Conservation (phyloP, 2,888 invertebrate species). For the Beris chalybata region DNA sequence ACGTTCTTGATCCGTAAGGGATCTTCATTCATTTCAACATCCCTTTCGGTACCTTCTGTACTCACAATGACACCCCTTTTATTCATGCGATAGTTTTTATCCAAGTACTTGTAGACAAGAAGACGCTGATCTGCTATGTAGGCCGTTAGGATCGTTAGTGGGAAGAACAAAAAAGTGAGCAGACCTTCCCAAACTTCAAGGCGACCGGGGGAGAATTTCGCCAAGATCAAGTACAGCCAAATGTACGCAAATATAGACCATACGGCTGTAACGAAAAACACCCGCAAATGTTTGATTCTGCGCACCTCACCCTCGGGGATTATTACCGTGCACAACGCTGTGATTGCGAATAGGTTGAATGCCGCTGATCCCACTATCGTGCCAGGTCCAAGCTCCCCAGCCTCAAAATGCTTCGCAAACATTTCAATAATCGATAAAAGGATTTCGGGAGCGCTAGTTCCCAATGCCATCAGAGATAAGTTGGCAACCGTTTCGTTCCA, state of each 20-base stretch:
- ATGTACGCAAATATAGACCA: slow-evolving; percentile 97
- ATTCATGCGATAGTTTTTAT: slow-evolving; percentile 82
- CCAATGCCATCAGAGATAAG: slow-evolving; percentile 92
- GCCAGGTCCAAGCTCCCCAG: slow-evolving; percentile 91
- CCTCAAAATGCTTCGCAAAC: slow-evolving; percentile 84
- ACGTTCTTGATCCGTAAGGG: slow-evolving; percentile 60
- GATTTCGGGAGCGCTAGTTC: slow-evolving; percentile 95
- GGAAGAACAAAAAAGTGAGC: slow-evolving; percentile 90
- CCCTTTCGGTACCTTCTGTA: slow-evolving; percentile 69
- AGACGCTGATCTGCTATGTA: slow-evolving; percentile 87
- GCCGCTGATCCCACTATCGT: slow-evolving; percentile 96
- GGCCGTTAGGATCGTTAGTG: slow-evolving; percentile 89
- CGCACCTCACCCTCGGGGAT: slow-evolving; percentile 84
- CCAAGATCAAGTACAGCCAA: slow-evolving; percentile 91
- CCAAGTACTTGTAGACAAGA: slow-evolving; percentile 75
- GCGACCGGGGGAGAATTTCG: slow-evolving; percentile 75
- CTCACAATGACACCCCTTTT: slow-evolving; percentile 82
- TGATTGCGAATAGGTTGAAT: slow-evolving; percentile 93
- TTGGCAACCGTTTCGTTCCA: slow-evolving; percentile 98
- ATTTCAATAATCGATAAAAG: slow-evolving; percentile 92
- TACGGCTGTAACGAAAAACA: slow-evolving; percentile 92
- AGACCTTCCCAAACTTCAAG: slow-evolving; percentile 93
- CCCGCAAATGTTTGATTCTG: slow-evolving; percentile 86
- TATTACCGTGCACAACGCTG: slow-evolving; percentile 84
- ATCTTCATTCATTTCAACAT: slow-evolving; percentile 66